Evolutionary conservation across 2,888 invertebrate species (phyloP).

Genomic region (Oscheius onirici): DNA sequence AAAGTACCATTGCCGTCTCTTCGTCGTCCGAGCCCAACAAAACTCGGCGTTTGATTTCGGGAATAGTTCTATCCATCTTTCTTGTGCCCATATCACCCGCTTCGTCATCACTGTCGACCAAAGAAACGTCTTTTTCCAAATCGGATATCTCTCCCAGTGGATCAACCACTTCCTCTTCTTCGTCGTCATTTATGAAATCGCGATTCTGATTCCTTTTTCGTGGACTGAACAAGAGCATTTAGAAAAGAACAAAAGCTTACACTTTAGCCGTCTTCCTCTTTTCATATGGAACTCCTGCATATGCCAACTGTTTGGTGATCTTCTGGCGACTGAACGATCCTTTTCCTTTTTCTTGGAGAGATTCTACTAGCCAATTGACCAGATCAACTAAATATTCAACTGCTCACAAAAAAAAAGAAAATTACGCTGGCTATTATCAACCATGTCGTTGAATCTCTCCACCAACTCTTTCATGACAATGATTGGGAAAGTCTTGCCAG

Average conservation of each 20-base stretch:
- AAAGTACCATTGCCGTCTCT: no score
- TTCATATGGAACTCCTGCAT: constrained; percentile 45
- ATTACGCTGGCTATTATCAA: constrained; percentile 34
- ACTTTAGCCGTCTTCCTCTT: constrained; percentile 41
- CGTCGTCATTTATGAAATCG: not conserved
- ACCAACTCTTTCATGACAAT: constrained; percentile 44
- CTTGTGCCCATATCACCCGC: not conserved
- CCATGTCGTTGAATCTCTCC: constrained; percentile 42
- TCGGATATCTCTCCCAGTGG: not conserved
- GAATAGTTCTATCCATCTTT: no score
- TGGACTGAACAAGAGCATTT: not conserved
- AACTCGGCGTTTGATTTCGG: no score
- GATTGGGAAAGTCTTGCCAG: constrained; percentile 45
- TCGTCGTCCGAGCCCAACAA: no score
- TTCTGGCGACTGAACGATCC: constrained; percentile 45
- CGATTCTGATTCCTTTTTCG: not conserved
- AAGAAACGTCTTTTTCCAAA: not conserved
- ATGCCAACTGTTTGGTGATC: constrained; percentile 54
- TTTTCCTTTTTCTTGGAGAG: constrained; percentile 35
- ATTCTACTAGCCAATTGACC: constrained; percentile 37
- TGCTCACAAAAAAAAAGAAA: not conserved
- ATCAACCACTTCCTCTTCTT: not conserved
- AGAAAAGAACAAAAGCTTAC: constrained; percentile 8
- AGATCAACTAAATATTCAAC: constrained; percentile 38
- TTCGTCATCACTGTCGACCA: constrained; percentile 1